Evolutionary conservation across 1,140 invertebrate genomes (phyloP).

Genomic region (Bacillus rossius): DNA sequence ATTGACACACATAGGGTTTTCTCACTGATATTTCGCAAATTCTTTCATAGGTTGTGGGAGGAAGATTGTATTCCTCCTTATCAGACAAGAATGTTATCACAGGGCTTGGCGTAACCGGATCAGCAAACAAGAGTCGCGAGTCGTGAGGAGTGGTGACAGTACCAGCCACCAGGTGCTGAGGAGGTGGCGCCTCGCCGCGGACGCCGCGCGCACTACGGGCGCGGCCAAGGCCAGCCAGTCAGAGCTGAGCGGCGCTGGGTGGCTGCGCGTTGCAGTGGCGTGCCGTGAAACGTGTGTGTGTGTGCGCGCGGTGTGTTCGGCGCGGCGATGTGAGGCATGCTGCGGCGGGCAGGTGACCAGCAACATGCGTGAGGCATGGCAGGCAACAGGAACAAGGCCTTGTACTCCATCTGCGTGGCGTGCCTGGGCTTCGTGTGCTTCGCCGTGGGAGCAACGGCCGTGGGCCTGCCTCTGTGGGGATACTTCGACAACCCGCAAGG

Average conservation of each 20-base stretch:
- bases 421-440: constrained; percentile 70
- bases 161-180: too few species aligned
- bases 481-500: constrained; percentile 62
- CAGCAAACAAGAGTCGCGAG: too few species aligned
- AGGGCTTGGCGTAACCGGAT: too few species aligned
- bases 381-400: constrained; percentile 8
- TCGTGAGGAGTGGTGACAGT: too few species aligned
- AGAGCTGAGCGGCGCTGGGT: neutral
- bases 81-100: too few species aligned
- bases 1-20: too few species aligned
- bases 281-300: constrained; percentile 7
- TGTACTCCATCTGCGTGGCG: constrained; percentile 56
- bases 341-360: neutral
- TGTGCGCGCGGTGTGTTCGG: neutral
- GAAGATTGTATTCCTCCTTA: too few species aligned
- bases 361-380: constrained; percentile 5
- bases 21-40: too few species aligned
- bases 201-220: too few species aligned
- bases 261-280: neutral
- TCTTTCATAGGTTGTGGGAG: too few species aligned
- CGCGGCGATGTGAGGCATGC: neutral
- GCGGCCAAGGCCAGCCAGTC: neutral
- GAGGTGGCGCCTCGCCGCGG: too few species aligned
- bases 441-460: constrained; percentile 65
- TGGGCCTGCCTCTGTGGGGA: constrained; percentile 72